phyloP scores from a whole-genome alignment of 2,888 invertebrate genomes.

The Notodonta dromedarius region DNA sequence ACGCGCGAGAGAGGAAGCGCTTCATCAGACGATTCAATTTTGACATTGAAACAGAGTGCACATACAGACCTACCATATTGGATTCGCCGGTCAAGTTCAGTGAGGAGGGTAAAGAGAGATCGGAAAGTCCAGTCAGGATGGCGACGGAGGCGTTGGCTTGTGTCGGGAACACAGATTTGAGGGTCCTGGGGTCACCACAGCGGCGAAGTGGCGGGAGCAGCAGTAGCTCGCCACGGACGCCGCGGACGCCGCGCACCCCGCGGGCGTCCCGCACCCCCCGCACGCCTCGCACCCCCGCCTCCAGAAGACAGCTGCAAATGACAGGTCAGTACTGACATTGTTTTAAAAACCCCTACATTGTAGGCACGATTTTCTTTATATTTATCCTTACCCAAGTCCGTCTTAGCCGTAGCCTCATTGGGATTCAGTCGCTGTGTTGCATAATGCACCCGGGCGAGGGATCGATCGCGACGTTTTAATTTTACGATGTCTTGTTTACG shows the following conservation, averaged over 20 bases:
- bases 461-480: constrained; percentile 40
- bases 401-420: constrained; percentile 33
- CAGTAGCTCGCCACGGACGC: constrained; percentile 65
- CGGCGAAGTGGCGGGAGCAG: constrained; percentile 58
- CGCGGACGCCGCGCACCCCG: constrained; percentile 68
- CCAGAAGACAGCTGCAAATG: constrained; percentile 81
- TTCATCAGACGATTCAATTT: constrained; percentile 86
- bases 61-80: constrained; percentile 66
- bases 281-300: constrained; percentile 76
- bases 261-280: constrained; percentile 68
- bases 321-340: constrained; percentile 68
- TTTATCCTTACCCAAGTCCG: constrained; percentile 16
- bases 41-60: constrained; percentile 79
- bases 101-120: constrained; percentile 71
- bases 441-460: constrained; percentile 39
- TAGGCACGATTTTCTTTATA: constrained; percentile 24
- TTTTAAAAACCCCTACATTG: constrained; percentile 16
- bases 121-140: constrained; percentile 62
- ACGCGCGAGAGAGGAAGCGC: constrained; percentile 82
- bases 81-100: constrained; percentile 77
- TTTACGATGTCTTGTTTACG: constrained; percentile 34
- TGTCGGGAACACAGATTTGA: constrained; percentile 72
- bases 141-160: constrained; percentile 72
- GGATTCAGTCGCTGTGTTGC: constrained; percentile 46
- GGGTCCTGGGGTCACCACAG: constrained; percentile 72